Evolutionary conservation across 1,140 invertebrate genomes (phyloP).

Genomic region (Orchesella cincta): DNA sequence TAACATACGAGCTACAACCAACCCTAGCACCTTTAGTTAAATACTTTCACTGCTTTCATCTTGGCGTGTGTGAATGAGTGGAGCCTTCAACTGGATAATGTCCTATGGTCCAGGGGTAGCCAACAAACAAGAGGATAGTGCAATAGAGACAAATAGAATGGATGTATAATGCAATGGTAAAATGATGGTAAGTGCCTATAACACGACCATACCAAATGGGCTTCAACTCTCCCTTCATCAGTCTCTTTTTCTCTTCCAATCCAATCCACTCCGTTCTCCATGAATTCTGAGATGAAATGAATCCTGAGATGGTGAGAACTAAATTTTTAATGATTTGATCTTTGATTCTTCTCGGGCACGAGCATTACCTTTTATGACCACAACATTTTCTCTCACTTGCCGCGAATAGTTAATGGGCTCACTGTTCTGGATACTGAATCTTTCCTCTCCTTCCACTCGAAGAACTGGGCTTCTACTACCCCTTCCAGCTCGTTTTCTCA

Average conservation of each 20-base stretch:
- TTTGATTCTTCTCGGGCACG: slow-evolving; percentile 38
- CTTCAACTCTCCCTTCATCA: neutral
- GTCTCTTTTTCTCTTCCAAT: slow-evolving; percentile 1
- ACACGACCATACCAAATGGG: neutral
- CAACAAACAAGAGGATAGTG: slow-evolving; percentile 11
- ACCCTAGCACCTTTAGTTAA: too few species aligned
- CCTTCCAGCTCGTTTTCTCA: neutral
- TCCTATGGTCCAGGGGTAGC: slow-evolving; percentile 15
- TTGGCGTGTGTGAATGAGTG: too few species aligned
- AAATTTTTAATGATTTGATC: slow-evolving; percentile 48
- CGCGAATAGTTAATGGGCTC: slow-evolving; percentile 41
- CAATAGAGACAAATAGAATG: neutral
- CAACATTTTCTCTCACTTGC: slow-evolving; percentile 43
- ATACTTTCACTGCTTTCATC: too few species aligned
- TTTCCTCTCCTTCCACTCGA: slow-evolving; percentile 1
- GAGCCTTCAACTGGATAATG: too few species aligned
- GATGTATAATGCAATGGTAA: neutral
- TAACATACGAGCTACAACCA: too few species aligned
- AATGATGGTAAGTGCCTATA: neutral
- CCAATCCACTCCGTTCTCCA: neutral
- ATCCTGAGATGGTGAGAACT: slow-evolving; percentile 28
- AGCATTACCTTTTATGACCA: slow-evolving; percentile 49
- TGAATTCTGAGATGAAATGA: slow-evolving; percentile 34
- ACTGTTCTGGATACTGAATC: neutral
- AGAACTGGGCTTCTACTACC: neutral